Percentiles rank a stretch among this genome's conserved stretches.
Conservation (phyloP, 2,113 vertebrate genomes). For the Dasyprocta punctata region DNA sequence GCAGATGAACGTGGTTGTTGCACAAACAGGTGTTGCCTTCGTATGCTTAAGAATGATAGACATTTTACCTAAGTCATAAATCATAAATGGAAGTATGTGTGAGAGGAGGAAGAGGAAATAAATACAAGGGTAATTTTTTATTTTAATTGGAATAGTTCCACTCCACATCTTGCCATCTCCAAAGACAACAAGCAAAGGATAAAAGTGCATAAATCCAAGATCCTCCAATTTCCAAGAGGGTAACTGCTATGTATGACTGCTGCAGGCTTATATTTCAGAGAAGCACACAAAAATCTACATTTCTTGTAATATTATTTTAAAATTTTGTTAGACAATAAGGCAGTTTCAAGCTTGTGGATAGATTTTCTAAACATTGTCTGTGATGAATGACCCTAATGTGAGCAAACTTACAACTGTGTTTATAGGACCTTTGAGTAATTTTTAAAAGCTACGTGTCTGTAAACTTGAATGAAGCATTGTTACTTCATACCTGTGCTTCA, state of each 20-base stretch:
- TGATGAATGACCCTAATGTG: background rate
- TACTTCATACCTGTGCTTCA: background rate
- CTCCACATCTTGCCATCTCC: background rate
- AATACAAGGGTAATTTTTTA: background rate
- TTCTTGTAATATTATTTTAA: slow-evolving; percentile 7
- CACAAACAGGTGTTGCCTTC: background rate
- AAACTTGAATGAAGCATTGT: background rate
- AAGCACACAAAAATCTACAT: background rate
- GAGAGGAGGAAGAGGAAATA: background rate
- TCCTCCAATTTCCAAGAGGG: background rate
- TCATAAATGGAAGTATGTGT: background rate
- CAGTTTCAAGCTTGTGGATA: background rate
- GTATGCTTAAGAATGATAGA: background rate
- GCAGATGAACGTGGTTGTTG: background rate
- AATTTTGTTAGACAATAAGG: background rate
- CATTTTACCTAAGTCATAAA: background rate
- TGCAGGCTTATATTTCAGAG: background rate
- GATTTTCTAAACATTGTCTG: background rate
- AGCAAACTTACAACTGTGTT: background rate
- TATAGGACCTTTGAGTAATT: background rate
- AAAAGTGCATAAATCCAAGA: background rate
- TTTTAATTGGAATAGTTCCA: background rate
- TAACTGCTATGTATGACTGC: background rate
- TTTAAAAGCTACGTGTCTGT: background rate
- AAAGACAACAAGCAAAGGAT: background rate